A percentile compares a stretch with the other conserved stretches of the same genome.
Evolutionary conservation across 2,797 vertebrate species (phyloP).

Genomic region (Micrastur ruficollis): DNA sequence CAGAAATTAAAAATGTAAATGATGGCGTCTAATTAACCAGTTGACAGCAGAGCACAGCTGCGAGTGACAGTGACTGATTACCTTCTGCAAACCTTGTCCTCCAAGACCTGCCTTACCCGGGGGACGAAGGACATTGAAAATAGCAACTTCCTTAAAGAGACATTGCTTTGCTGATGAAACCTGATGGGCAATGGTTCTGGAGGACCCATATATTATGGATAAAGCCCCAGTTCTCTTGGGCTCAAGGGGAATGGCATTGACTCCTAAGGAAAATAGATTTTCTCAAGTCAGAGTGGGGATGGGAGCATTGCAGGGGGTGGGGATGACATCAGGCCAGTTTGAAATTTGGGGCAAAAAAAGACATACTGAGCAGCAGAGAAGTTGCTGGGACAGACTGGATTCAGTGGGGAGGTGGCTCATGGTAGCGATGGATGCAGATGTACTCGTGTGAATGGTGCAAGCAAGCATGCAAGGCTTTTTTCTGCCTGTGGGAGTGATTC

Average conservation of each 20-base stretch:
- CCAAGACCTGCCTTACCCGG: slow-evolving; percentile 45
- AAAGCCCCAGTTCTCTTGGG: background rate
- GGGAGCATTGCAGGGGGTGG: too few relatives aligned
- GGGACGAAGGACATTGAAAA: slow-evolving; percentile 46
- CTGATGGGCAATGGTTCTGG: background rate
- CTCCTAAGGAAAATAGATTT: background rate
- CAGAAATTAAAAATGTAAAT: slow-evolving; percentile 97
- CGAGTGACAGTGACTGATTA: slow-evolving; percentile 93
- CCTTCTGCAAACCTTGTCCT: slow-evolving; percentile 77
- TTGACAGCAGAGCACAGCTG: slow-evolving; percentile 90
- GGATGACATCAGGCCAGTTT: background rate
- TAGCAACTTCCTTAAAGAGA: slow-evolving; percentile 52
- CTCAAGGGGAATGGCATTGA: background rate
- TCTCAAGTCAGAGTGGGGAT: background rate
- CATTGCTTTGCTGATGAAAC: background rate
- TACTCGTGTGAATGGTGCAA: background rate
- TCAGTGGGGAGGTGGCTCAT: background rate
- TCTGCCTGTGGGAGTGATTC: background rate
- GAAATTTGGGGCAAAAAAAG: background rate
- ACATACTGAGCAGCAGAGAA: background rate
- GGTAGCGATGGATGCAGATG: background rate
- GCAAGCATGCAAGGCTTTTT: fast-evolving
- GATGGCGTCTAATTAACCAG: slow-evolving; percentile 91
- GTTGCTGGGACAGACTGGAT: background rate
- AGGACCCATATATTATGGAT: background rate